Conservation (phyloP, 2,888 invertebrate species). For the Carcina quercana region DNA sequence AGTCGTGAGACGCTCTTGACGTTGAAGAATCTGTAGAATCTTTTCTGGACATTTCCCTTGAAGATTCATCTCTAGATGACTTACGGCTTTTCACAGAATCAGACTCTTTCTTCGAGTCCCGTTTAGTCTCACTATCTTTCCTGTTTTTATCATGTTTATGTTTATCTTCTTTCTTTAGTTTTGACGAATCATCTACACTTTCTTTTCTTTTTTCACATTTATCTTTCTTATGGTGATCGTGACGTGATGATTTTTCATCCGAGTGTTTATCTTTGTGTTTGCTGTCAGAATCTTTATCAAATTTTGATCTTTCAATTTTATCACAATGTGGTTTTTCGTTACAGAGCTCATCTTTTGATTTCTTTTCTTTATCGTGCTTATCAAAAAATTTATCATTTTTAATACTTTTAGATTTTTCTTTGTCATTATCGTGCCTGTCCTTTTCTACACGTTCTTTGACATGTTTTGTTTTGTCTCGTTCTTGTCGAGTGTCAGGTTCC, state of each 20-base stretch:
- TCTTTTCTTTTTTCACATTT: slow-evolving; percentile 55
- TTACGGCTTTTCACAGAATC: slow-evolving; percentile 52
- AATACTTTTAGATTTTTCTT: slow-evolving; percentile 41
- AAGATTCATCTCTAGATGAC: slow-evolving; percentile 57
- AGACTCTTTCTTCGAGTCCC: slow-evolving; percentile 58
- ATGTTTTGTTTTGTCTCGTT: slow-evolving; percentile 46
- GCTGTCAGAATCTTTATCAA: slow-evolving; percentile 43
- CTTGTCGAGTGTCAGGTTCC: slow-evolving; percentile 45
- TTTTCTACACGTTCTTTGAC: slow-evolving; percentile 49
- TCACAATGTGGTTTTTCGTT: slow-evolving; percentile 33
- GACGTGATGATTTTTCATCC: slow-evolving; percentile 55
- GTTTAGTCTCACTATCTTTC: slow-evolving; percentile 57
- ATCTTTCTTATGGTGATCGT: slow-evolving; percentile 67
- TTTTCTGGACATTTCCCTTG: slow-evolving; percentile 57
- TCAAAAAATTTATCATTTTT: slow-evolving; percentile 37
- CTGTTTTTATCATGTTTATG: slow-evolving; percentile 52
- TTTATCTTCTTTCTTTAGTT: slow-evolving; percentile 63
- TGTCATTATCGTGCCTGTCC: slow-evolving; percentile 54
- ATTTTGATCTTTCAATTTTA: slow-evolving; percentile 33
- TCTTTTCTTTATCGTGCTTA: slow-evolving; percentile 45
- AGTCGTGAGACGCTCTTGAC: slow-evolving; percentile 62
- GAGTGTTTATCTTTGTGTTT: slow-evolving; percentile 34
- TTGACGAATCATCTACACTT: slow-evolving; percentile 35
- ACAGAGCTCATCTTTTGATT: slow-evolving; percentile 31
- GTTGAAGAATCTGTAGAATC: slow-evolving; percentile 68